Conservation (phyloP, 1,140 invertebrate genomes). For the Sitophilus oryzae region DNA sequence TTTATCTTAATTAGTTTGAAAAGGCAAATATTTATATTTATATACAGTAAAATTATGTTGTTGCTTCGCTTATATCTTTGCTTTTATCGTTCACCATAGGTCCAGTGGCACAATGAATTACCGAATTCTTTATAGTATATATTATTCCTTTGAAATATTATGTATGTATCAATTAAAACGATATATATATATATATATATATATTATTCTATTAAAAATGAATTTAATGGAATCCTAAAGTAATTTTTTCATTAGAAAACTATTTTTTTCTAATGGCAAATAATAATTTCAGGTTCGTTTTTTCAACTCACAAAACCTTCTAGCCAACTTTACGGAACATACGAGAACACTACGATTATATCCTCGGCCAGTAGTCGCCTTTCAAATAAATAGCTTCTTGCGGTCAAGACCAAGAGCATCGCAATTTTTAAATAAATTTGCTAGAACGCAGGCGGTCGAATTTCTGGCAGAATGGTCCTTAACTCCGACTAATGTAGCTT, state of each 20-base stretch:
- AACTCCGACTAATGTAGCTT: slow-evolving; percentile 94
- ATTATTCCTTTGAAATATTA: too few relatives aligned
- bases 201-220: too few relatives aligned
- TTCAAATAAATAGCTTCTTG: slow-evolving; percentile 97
- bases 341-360: slow-evolving; percentile 93
- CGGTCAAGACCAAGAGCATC: slow-evolving; percentile 84
- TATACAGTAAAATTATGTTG: too few relatives aligned
- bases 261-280: too few relatives aligned
- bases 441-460: slow-evolving; percentile 92
- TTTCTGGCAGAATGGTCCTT: slow-evolving; percentile 98
- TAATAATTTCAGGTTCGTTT: slow-evolving; percentile 81
- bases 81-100: too few relatives aligned
- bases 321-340: slow-evolving; percentile 97
- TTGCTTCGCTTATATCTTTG: too few relatives aligned
- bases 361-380: slow-evolving; percentile 95
- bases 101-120: too few relatives aligned
- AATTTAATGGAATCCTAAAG: too few relatives aligned
- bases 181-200: neutral
- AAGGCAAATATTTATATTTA: too few relatives aligned
- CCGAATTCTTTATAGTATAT: too few relatives aligned
- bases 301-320: slow-evolving; percentile 94
- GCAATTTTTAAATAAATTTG: slow-evolving; percentile 85
- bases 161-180: neutral
- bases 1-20: too few relatives aligned
- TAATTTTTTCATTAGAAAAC: too few relatives aligned